Percentiles rank a stretch among this genome's conserved stretches.
Evolutionary conservation across 2,797 vertebrate species (phyloP).

Genomic region (Xenentodon cancila): DNA sequence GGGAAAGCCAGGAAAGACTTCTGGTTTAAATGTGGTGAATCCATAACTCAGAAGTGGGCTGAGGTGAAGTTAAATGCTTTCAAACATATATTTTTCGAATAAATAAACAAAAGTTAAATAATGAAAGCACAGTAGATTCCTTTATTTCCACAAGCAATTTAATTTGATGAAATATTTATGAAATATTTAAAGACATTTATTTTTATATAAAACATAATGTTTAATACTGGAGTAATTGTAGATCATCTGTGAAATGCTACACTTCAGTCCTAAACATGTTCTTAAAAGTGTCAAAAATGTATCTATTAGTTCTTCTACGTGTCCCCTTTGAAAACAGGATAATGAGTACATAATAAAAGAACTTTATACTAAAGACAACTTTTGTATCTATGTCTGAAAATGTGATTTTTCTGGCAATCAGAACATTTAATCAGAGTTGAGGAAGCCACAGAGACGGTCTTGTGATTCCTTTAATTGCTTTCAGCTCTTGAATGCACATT

Average conservation of each 20-base stretch:
- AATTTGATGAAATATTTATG: too few relatives aligned
- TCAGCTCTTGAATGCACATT: slow-evolving; percentile 56
- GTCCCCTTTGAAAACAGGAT: slow-evolving; percentile 1
- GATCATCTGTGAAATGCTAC: not conserved
- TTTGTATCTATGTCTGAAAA: slow-evolving; percentile 43
- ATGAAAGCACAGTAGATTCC: too few relatives aligned
- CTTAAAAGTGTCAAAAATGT: not conserved
- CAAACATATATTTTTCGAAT: not conserved
- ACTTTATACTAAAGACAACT: slow-evolving; percentile 47
- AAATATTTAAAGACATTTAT: slow-evolving; percentile 2
- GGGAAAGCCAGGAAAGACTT: slow-evolving; percentile 10
- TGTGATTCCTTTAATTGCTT: slow-evolving; percentile 75
- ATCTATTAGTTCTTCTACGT: too few relatives aligned
- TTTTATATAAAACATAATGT: not conserved
- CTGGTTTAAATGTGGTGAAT: slow-evolving; percentile 8
- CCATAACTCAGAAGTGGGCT: slow-evolving; percentile 11
- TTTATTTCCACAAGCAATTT: too few relatives aligned
- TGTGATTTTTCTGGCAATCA: slow-evolving; percentile 59
- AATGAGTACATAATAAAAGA: slow-evolving; percentile 56
- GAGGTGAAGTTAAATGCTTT: slow-evolving; percentile 19
- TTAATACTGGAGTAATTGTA: not conserved
- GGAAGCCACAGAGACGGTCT: slow-evolving; percentile 51
- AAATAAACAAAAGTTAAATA: too few relatives aligned
- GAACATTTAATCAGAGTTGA: slow-evolving; percentile 71
- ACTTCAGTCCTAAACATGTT: not conserved